Percentiles rank a stretch among this genome's conserved stretches.
phyloP scores from a whole-genome alignment of 2,888 invertebrate genomes.

The Ecdyonurus torrentis region DNA sequence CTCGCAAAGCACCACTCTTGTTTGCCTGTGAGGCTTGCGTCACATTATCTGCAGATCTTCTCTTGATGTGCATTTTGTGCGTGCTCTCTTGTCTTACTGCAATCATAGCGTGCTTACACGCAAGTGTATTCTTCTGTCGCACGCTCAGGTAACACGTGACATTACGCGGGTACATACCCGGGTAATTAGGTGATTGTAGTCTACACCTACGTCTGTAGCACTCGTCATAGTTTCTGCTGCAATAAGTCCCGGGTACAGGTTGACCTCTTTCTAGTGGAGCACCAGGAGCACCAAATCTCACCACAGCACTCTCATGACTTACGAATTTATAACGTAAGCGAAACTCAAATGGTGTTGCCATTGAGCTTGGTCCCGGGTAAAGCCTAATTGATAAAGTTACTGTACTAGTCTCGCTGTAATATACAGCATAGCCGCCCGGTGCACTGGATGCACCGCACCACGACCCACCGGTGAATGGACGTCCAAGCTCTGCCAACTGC shows the following conservation, averaged over 20 bases:
- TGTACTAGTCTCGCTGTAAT: constrained; percentile 80
- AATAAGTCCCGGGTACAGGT: constrained; percentile 61
- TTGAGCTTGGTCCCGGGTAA: constrained; percentile 37
- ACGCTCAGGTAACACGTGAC: constrained; percentile 83
- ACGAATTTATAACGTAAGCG: constrained; percentile 67
- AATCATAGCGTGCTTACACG: constrained; percentile 83
- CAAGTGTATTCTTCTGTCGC: constrained; percentile 68
- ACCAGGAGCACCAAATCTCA: constrained; percentile 39
- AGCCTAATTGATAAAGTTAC: constrained; percentile 72
- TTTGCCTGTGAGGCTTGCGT: constrained; percentile 22
- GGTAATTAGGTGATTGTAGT: constrained; percentile 79
- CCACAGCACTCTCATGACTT: constrained; percentile 43
- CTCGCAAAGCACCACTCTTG: constrained; percentile 40
- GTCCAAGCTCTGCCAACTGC: constrained; percentile 69
- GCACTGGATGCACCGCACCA: constrained; percentile 74
- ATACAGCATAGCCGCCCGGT: constrained; percentile 61
- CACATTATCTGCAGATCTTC: constrained; percentile 40
- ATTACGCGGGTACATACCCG: constrained; percentile 69
- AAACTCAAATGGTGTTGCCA: constrained; percentile 58
- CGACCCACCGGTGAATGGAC: constrained; percentile 75
- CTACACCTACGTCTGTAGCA: constrained; percentile 51
- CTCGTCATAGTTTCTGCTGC: constrained; percentile 70
- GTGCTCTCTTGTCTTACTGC: constrained; percentile 51
- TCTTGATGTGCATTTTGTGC: constrained; percentile 53
- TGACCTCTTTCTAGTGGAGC: constrained; percentile 63